Conservation (phyloP, 2,888 invertebrate genomes). For the Megamerina dolium region DNA sequence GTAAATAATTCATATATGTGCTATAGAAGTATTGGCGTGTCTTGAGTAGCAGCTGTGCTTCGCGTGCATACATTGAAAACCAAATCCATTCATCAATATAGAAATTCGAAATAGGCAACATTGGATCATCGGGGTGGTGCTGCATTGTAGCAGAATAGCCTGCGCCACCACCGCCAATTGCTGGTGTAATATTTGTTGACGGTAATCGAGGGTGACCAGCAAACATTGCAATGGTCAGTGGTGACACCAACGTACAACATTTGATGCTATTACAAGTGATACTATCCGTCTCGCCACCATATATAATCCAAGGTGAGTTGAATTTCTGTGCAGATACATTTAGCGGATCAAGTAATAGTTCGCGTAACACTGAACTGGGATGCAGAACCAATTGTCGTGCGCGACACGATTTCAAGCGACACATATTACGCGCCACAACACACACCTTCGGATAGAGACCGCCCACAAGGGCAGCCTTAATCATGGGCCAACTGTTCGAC, state of each 20-base stretch:
- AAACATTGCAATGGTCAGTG: slow-evolving; percentile 72
- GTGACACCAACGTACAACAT: slow-evolving; percentile 68
- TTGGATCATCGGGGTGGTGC: no score
- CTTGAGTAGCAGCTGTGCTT: slow-evolving; percentile 60
- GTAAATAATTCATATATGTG: slow-evolving; percentile 27
- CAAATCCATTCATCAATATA: slow-evolving; percentile 69
- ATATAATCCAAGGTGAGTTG: slow-evolving; percentile 77
- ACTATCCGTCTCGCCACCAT: slow-evolving; percentile 65
- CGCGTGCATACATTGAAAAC: slow-evolving; percentile 61
- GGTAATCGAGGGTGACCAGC: no score
- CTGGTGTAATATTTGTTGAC: neutral
- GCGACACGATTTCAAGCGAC: slow-evolving; percentile 59
- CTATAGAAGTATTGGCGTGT: slow-evolving; percentile 64
- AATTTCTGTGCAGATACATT: slow-evolving; percentile 31
- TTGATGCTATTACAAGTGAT: slow-evolving; percentile 59
- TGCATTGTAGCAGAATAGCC: no score
- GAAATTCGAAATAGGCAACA: slow-evolving; percentile 8
- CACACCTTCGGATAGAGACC: slow-evolving; percentile 86
- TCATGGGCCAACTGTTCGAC: slow-evolving; percentile 85
- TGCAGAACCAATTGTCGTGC: slow-evolving; percentile 32
- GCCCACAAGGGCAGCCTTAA: slow-evolving; percentile 83
- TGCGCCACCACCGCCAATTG: slow-evolving; percentile 8
- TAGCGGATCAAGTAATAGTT: slow-evolving; percentile 13
- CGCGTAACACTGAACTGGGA: slow-evolving; percentile 53
- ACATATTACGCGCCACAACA: slow-evolving; percentile 59